Evolutionary conservation across 2,797 vertebrate genomes (phyloP).

Genomic region (Molossus alvarezi): DNA sequence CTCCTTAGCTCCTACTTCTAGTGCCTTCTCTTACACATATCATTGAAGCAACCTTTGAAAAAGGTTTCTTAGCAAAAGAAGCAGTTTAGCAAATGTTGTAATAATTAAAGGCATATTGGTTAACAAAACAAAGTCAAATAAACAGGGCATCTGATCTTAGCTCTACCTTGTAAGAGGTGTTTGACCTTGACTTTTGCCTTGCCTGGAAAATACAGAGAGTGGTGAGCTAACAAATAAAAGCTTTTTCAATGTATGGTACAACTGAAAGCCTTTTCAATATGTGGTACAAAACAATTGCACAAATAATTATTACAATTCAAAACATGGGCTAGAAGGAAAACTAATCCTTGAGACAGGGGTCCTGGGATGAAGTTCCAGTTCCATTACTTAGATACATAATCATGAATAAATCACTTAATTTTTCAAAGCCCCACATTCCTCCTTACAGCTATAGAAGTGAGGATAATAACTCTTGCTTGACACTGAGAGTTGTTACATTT

Average conservation of each 20-base stretch:
- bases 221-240: not conserved
- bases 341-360: not conserved
- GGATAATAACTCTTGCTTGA: not conserved
- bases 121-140: not conserved
- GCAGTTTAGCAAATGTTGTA: not conserved
- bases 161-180: not conserved
- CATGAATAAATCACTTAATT: not conserved
- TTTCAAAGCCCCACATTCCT: not conserved
- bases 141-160: slow-evolving; percentile 4
- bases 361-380: not conserved
- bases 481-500: not conserved
- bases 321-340: not conserved
- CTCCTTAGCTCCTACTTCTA: not conserved
- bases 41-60: slow-evolving; percentile 30
- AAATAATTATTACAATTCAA: slow-evolving; percentile 19
- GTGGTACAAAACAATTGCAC: not conserved
- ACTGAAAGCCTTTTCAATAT: not conserved
- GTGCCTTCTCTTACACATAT: not conserved
- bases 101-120: slow-evolving; percentile 52
- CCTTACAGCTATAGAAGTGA: not conserved
- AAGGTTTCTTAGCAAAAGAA: not conserved
- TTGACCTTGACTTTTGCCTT: slow-evolving; percentile 1
- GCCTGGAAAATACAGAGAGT: not conserved
- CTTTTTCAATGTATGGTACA: not conserved
- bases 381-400: not conserved